Evolutionary conservation across 2,797 vertebrate species (phyloP).

Genomic region (Brotula barbata): DNA sequence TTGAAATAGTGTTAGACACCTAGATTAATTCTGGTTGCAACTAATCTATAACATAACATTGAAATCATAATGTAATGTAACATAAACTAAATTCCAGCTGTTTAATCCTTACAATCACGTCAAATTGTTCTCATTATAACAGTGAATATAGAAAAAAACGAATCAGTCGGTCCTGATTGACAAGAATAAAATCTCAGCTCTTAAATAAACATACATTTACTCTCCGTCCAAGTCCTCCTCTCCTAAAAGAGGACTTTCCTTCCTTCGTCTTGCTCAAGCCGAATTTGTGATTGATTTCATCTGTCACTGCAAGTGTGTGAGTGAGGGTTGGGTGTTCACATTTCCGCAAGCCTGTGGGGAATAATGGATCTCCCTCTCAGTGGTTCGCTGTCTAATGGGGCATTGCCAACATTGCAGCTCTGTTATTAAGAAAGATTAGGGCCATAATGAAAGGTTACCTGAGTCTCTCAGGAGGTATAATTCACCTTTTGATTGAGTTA

Average conservation of each 20-base stretch:
- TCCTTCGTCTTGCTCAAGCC: constrained; percentile 38
- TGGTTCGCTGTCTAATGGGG: constrained; percentile 76
- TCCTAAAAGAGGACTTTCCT: constrained; percentile 20
- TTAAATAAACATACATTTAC: constrained; percentile 40
- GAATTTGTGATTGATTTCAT: constrained; percentile 70
- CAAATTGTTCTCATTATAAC: too few species aligned
- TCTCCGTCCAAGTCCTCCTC: constrained; percentile 18
- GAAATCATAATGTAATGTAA: background rate
- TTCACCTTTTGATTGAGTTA: constrained; percentile 81
- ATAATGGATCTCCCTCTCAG: constrained; percentile 70
- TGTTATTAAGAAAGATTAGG: constrained; percentile 83
- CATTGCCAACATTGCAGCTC: constrained; percentile 74
- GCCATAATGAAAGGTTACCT: constrained; percentile 84
- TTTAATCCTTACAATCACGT: too few species aligned
- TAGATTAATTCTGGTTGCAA: background rate
- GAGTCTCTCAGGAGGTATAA: constrained; percentile 77
- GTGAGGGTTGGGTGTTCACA: constrained; percentile 58
- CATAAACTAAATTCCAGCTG: too few species aligned
- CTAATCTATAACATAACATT: background rate
- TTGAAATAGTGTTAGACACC: background rate
- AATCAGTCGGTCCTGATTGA: constrained; percentile 4
- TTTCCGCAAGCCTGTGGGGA: constrained; percentile 66
- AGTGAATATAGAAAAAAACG: too few species aligned
- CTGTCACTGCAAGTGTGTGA: constrained; percentile 57
- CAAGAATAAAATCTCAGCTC: constrained; percentile 16